These are phyloP conservation scores for Sinella curviseta DNA, from an alignment of 1,140 invertebrate species.

Conservation along the genomic window DNA sequence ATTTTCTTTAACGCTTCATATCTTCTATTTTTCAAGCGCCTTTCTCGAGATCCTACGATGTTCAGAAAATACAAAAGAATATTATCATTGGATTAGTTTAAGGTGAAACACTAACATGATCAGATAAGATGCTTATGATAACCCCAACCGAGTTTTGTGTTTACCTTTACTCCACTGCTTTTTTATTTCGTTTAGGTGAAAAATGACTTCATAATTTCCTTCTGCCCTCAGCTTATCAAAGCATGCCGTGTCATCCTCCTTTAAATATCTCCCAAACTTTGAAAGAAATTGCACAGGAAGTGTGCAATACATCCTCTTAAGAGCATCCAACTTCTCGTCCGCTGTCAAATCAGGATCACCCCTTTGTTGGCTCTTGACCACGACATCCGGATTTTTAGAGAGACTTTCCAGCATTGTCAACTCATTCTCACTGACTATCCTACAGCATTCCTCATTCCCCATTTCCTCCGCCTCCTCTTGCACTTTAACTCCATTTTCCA, in stretches of 20 bases:
- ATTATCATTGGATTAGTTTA: constrained; percentile 24
- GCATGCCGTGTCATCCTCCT: constrained; percentile 65
- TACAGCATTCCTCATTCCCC: not conserved
- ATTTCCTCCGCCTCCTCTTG: not conserved
- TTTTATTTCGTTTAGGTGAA: constrained; percentile 62
- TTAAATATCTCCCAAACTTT: constrained; percentile 74
- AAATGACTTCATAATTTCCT: constrained; percentile 62
- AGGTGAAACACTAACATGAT: constrained; percentile 37
- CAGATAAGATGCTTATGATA: constrained; percentile 55
- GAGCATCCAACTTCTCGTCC: constrained; percentile 70
- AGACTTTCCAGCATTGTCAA: constrained; percentile 43
- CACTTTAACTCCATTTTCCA: not conserved
- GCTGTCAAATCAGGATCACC: constrained; percentile 70
- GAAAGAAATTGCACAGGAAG: constrained; percentile 69
- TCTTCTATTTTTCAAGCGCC: constrained; percentile 74
- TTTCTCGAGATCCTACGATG: constrained; percentile 51
- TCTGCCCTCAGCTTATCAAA: constrained; percentile 59
- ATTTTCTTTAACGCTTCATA: constrained; percentile 78
- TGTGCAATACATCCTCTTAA: constrained; percentile 64
- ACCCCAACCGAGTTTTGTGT: constrained; percentile 48
- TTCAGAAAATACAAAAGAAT: constrained; percentile 9
- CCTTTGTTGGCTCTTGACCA: constrained; percentile 76
- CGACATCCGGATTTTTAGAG: constrained; percentile 49
- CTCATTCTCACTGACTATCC: constrained; percentile 17
- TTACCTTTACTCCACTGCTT: constrained; percentile 43